These are phyloP conservation scores for Protonibea diacanthus DNA, from an alignment of 2,797 vertebrate species.

Conservation along the genomic window DNA sequence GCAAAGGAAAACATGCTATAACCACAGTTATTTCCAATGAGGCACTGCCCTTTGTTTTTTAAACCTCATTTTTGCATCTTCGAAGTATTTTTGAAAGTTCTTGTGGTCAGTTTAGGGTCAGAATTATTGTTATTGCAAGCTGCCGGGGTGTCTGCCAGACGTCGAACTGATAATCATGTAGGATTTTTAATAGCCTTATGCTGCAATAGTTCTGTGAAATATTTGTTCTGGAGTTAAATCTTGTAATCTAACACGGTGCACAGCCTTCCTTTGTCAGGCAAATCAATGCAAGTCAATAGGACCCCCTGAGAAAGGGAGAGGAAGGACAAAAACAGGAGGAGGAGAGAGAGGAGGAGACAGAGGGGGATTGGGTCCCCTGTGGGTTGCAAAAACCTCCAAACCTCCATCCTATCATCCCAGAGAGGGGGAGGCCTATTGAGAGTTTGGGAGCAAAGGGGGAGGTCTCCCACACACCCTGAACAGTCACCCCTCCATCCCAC, in stretches of 20 bases:
- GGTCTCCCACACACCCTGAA: constrained; percentile 41
- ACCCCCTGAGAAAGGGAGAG: constrained; percentile 72
- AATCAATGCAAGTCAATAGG: constrained; percentile 84
- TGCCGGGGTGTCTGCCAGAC: constrained; percentile 16
- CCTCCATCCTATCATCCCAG: constrained; percentile 49
- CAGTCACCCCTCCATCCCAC: constrained; percentile 48
- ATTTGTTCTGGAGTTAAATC: constrained; percentile 67
- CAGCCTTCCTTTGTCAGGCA: constrained; percentile 79
- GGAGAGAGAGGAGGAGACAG: constrained; percentile 60
- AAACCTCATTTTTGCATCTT: constrained; percentile 46
- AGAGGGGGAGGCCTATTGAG: constrained; percentile 63
- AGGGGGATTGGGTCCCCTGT: constrained; percentile 73
- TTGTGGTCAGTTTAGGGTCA: constrained; percentile 48
- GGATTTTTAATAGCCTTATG: constrained; percentile 34
- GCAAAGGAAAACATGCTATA: constrained; percentile 39
- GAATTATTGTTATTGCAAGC: constrained; percentile 40
- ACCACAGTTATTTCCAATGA: constrained; percentile 56
- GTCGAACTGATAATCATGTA: constrained; percentile 12
- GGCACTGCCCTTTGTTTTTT: constrained; percentile 40
- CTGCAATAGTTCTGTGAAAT: constrained; percentile 53
- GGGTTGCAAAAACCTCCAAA: constrained; percentile 73
- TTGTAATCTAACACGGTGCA: constrained; percentile 74
- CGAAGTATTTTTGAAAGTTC: constrained; percentile 44
- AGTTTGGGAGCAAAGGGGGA: constrained; percentile 54
- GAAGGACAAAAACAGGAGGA: constrained; percentile 76